These are phyloP conservation scores for Eupsilia transversa DNA, from an alignment of 2,888 invertebrate species.

Conservation along the genomic window DNA sequence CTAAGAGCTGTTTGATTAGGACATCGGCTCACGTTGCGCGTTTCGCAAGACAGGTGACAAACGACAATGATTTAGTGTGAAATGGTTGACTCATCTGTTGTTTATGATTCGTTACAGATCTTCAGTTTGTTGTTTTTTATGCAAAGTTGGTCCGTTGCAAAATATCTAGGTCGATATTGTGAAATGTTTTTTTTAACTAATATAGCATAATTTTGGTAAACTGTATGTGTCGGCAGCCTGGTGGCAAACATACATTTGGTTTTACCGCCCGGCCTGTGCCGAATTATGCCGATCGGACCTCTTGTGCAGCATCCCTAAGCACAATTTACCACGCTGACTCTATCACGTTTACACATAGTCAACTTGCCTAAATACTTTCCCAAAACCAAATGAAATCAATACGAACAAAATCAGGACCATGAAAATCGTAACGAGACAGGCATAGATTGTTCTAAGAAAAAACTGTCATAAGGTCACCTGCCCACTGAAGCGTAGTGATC, in stretches of 20 bases:
- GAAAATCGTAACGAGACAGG: constrained; percentile 34
- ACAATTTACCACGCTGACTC: not conserved
- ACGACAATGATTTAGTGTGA: constrained; percentile 14
- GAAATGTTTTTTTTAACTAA: not conserved
- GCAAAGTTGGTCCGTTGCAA: constrained; percentile 4
- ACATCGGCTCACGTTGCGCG: not conserved
- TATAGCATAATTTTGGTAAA: not conserved
- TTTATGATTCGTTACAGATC: constrained; percentile 33
- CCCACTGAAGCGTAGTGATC: constrained; percentile 51
- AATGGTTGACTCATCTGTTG: constrained; percentile 34
- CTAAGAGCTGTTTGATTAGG: constrained; percentile 6
- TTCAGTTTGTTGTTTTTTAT: constrained; percentile 11
- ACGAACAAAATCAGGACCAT: constrained; percentile 26
- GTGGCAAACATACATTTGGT: not conserved
- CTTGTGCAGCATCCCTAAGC: not conserved
- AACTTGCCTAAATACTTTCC: constrained; percentile 32
- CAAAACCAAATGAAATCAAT: constrained; percentile 27
- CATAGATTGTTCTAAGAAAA: constrained; percentile 45
- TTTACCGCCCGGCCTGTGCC: not conserved
- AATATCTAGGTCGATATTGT: constrained; percentile 25
- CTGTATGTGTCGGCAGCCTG: not conserved
- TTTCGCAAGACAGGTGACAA: constrained; percentile 22
- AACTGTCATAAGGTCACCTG: constrained; percentile 52
- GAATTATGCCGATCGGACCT: not conserved
- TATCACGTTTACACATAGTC: too few species aligned